A percentile compares a stretch with the other conserved stretches of the same genome.
Conservation (phyloP, 37 sponge, comb jelly and placozoan genomes). For the Crambe crambe region DNA sequence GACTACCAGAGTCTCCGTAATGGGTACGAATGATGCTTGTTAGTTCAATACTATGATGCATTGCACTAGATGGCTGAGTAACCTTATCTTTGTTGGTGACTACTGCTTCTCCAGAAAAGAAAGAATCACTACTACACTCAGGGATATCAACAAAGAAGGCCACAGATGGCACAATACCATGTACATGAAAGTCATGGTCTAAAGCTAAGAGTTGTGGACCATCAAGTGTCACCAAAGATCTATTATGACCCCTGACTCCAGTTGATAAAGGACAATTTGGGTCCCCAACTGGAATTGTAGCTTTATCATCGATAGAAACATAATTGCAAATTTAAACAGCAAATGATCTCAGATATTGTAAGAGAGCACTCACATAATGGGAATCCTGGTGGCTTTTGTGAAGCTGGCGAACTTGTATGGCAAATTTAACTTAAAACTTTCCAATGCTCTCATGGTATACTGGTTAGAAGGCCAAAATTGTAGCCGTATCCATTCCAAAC, state of each 20-base stretch:
- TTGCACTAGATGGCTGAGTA: slow-evolving; percentile 16
- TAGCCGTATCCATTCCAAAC: too few relatives aligned
- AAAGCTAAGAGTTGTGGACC: slow-evolving; percentile 10
- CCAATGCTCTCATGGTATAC: too few relatives aligned
- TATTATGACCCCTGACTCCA: slow-evolving; percentile 24
- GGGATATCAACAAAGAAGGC: not conserved
- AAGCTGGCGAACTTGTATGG: too few relatives aligned
- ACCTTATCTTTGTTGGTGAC: slow-evolving; percentile 33
- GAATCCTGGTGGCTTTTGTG: too few relatives aligned
- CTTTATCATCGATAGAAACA: too few relatives aligned
- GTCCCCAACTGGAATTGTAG: not conserved
- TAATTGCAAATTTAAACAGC: too few relatives aligned
- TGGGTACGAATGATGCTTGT: slow-evolving; percentile 1
- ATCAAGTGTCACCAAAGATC: slow-evolving; percentile 7
- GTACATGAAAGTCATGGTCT: slow-evolving; percentile 34
- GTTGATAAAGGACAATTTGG: slow-evolving; percentile 10
- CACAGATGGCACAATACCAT: slow-evolving; percentile 34
- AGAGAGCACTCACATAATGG: too few relatives aligned
- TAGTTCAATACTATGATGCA: slow-evolving; percentile 8
- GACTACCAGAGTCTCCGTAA: not conserved
- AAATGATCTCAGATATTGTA: too few relatives aligned
- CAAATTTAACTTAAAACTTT: too few relatives aligned
- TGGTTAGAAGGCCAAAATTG: too few relatives aligned
- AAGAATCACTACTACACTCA: too few relatives aligned
- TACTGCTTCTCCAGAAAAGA: slow-evolving; percentile 15